Evolutionary conservation across 2,797 vertebrate genomes (phyloP).

Genomic region (Picus viridis): DNA sequence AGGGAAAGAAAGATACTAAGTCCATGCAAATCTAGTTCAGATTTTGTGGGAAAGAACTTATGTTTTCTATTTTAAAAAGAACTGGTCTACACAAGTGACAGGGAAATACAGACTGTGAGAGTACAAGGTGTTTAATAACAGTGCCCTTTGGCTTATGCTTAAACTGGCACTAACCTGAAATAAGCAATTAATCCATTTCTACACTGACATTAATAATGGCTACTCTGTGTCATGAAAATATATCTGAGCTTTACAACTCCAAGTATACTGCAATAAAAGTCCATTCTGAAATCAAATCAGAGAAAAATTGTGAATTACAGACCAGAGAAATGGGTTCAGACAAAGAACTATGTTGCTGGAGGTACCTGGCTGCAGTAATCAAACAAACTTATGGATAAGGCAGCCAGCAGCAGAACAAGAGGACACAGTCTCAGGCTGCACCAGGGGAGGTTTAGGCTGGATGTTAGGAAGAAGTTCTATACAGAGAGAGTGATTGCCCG

Average conservation of each 20-base stretch:
- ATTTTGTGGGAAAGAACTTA: not conserved
- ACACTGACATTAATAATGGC: conserved; percentile 10
- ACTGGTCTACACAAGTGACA: not conserved
- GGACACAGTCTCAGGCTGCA: too few relatives aligned
- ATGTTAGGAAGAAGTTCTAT: too few relatives aligned
- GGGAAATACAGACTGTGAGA: not conserved
- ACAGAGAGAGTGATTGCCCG: too few relatives aligned
- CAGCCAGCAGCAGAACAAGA: too few relatives aligned
- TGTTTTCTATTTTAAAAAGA: not conserved
- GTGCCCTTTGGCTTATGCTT: not conserved
- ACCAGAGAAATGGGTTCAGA: conserved; percentile 24
- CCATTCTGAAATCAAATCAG: conserved; percentile 37
- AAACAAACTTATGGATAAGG: not conserved
- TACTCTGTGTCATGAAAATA: conserved; percentile 1
- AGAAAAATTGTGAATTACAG: not conserved
- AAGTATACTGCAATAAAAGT: conserved; percentile 21
- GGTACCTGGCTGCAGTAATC: not conserved
- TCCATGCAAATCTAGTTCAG: not conserved
- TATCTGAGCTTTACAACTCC: not conserved
- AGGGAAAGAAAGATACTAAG: not conserved
- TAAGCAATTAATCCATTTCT: conserved; percentile 40
- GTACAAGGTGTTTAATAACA: conserved; percentile 17
- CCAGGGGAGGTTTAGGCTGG: too few relatives aligned
- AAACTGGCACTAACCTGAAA: conserved; percentile 19
- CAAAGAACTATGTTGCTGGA: not conserved